Conservation (phyloP, 2,888 invertebrate genomes). For the Lamellibrachia satsuma region DNA sequence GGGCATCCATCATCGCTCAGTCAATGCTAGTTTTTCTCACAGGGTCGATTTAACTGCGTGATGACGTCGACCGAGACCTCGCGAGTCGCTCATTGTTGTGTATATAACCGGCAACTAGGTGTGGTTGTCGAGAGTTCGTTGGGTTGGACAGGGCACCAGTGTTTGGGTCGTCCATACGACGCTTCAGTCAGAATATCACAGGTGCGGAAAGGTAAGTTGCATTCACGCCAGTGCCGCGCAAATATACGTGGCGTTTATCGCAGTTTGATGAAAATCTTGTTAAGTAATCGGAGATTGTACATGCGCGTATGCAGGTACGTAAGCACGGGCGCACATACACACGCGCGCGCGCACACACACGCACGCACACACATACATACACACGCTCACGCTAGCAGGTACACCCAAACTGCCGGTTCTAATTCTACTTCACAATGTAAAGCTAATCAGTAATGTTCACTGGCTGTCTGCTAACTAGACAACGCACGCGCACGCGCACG, state of each 20-base stretch:
- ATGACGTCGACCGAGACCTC: neutral
- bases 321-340: neutral
- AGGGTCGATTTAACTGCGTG: neutral
- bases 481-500: too few relatives aligned
- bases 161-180: neutral
- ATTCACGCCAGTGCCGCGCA: neutral
- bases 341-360: neutral
- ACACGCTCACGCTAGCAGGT: too few relatives aligned
- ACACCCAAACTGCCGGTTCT: too few relatives aligned
- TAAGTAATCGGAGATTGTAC: neutral
- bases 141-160: neutral
- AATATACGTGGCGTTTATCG: neutral
- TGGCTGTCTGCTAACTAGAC: too few relatives aligned
- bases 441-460: too few relatives aligned
- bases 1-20: neutral
- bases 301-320: neutral
- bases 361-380: neutral
- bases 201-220: neutral
- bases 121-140: neutral
- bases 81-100: neutral
- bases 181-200: neutral
- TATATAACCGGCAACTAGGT: neutral
- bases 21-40: neutral
- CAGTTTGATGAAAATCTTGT: neutral
- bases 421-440: too few relatives aligned